Base-by-base conservation (phyloP, 2,888 invertebrate species). In the Cistogaster globosa region DNA sequence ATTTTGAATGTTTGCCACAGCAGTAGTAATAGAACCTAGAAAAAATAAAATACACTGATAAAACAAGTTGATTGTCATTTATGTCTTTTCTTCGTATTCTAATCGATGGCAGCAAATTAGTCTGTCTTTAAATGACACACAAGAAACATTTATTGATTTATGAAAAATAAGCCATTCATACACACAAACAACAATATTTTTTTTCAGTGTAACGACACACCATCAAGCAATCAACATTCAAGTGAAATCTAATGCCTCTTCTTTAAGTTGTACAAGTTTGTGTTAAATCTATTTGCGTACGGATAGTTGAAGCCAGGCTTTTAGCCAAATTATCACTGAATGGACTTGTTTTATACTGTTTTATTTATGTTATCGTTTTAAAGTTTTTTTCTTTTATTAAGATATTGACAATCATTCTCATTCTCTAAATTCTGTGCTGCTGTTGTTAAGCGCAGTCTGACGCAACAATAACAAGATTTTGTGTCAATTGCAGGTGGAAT, bases 401-500 rank as follows among this genome's bases (percentile, higher is more conserved):
- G 82, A 58, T 74, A 76, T 63, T 82, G 69, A 36, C 76, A 69
- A 71, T 18, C 76, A 42, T 57, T 82, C 69, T 53, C 76, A 42
- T 57, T 82, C 69, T 53, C 69, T 22, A 65, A 77, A 48, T 77
- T 65, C 65, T 58, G 58, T 65, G 76, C 62, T 76, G n/a, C 82
- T 78, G 74, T 86, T 81, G 77, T 71, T 83, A 75, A 83, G 72
- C 72, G 83, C 83, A 68, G 68, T 72, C 60, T 80, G 51, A 58
- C 48, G 58, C 48, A 48, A 72, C 68, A 80, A 83, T 82, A 82
- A 79, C 84, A 85, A 82, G 86, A 87, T 84, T 87, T 82, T 87
- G 87, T 87, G 87, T 87, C 87, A 87, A 87, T 87, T 87, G 87
- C 87, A 87, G 87, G 87, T 87, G 87, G 87, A 87, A 86, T 87